Evolutionary conservation across 2,797 vertebrate species (phyloP).

Genomic region (Etheostoma nigrum): DNA sequence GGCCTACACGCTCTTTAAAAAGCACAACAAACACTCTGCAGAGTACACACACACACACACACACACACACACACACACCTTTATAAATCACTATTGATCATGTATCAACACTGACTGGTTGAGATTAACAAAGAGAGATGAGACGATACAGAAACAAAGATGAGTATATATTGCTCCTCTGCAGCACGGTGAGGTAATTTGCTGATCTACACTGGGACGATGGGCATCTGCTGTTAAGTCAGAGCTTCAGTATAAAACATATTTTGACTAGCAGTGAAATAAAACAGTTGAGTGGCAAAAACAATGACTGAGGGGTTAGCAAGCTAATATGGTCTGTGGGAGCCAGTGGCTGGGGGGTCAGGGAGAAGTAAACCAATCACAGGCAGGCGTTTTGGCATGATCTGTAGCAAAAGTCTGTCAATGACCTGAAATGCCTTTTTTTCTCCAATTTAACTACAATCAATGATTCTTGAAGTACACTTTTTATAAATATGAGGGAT

Average conservation of each 20-base stretch:
- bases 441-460: background rate
- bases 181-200: background rate
- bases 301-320: slow-evolving; percentile 1
- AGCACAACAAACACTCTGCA: background rate
- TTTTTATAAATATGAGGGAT: background rate
- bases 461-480: background rate
- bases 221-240: background rate
- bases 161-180: background rate
- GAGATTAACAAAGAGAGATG: slow-evolving; percentile 3
- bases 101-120: background rate
- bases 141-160: background rate
- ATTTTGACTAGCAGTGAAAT: background rate
- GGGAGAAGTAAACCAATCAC: slow-evolving; percentile 43
- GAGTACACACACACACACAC: background rate
- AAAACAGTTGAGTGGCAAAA: background rate
- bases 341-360: slow-evolving; percentile 18
- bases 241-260: background rate
- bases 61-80: slow-evolving; percentile 7
- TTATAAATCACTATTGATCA: background rate
- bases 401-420: background rate
- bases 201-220: background rate
- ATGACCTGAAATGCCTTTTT: background rate
- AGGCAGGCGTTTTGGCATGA: background rate
- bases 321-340: slow-evolving; percentile 18
- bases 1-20: slow-evolving; percentile 8